A percentile compares a stretch with the other conserved stretches of the same genome.
These are phyloP conservation scores for Melipona bicolor DNA, from an alignment of 2,888 invertebrate species.

Conservation along the genomic window DNA sequence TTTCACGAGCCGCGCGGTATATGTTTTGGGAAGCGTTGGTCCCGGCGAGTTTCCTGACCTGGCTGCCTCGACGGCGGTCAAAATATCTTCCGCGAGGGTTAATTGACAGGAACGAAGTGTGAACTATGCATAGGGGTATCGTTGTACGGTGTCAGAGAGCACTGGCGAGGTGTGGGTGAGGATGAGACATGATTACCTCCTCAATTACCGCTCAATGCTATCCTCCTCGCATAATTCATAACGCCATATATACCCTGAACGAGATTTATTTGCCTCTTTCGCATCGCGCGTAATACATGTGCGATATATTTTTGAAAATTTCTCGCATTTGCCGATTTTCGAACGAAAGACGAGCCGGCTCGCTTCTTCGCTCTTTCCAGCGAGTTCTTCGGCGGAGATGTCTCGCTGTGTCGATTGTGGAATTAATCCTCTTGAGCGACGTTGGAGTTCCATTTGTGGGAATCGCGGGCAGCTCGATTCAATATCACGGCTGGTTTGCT, in stretches of 20 bases:
- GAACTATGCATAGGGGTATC: constrained; percentile 72
- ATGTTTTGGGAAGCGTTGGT: constrained; percentile 21
- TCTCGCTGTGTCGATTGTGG: too few relatives aligned
- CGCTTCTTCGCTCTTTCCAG: too few relatives aligned
- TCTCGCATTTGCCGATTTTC: neutral
- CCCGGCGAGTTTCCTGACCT: constrained; percentile 35
- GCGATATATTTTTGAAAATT: neutral
- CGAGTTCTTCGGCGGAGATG: too few relatives aligned
- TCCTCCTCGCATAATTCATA: constrained; percentile 78
- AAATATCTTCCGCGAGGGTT: constrained; percentile 65
- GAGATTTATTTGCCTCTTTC: constrained; percentile 60
- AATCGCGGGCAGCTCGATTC: neutral
- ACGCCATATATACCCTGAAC: constrained; percentile 69
- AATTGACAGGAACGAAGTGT: constrained; percentile 73
- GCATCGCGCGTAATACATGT: neutral
- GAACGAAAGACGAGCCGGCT: neutral
- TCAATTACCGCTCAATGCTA: constrained; percentile 81
- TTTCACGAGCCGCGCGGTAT: constrained; percentile 14
- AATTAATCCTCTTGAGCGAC: too few relatives aligned
- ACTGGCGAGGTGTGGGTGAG: constrained; percentile 73
- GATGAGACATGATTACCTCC: constrained; percentile 81
- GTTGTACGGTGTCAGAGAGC: constrained; percentile 64
- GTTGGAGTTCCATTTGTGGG: neutral
- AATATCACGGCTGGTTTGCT: neutral
- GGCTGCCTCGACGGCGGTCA: constrained; percentile 51